These are phyloP conservation scores for Apotomis turbidana DNA, from an alignment of 2,888 invertebrate species.

Conservation along the genomic window DNA sequence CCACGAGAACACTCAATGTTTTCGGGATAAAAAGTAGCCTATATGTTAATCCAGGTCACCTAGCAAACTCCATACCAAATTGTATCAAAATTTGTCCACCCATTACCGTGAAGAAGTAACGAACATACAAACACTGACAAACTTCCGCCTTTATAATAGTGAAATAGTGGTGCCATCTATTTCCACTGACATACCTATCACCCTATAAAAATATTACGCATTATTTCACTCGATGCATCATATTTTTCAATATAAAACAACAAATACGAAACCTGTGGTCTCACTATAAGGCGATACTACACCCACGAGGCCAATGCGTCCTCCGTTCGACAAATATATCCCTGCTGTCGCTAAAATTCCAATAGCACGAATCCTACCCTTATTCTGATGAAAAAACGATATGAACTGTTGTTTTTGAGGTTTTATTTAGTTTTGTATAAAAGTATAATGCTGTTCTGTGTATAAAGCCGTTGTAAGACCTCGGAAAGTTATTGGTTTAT, in stretches of 20 bases:
- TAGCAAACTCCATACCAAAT: no score
- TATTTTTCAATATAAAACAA: slow-evolving; percentile 50
- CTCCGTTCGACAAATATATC: slow-evolving; percentile 51
- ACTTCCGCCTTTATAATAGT: no score
- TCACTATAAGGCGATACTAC: slow-evolving; percentile 47
- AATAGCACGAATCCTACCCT: slow-evolving; percentile 30
- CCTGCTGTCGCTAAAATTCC: slow-evolving; percentile 23
- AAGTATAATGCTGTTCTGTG: slow-evolving; percentile 52
- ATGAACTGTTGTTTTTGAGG: not conserved
- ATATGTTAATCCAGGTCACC: no score
- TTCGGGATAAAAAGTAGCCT: no score
- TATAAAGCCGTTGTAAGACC: slow-evolving; percentile 55
- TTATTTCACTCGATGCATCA: slow-evolving; percentile 13
- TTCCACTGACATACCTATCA: not conserved
- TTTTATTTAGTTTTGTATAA: slow-evolving; percentile 38
- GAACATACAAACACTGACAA: no score
- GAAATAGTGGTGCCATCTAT: not conserved
- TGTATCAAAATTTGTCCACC: no score
- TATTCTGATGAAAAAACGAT: slow-evolving; percentile 34
- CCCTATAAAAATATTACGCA: not conserved
- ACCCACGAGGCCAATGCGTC: slow-evolving; percentile 56
- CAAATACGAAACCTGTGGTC: slow-evolving; percentile 53
- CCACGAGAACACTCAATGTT: no score
- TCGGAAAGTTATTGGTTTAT: slow-evolving; percentile 56
- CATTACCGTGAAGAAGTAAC: no score